Percentiles rank a stretch among this genome's conserved stretches.
Conservation (phyloP, 2,888 invertebrate species). For the Siphlonurus alternatus region DNA sequence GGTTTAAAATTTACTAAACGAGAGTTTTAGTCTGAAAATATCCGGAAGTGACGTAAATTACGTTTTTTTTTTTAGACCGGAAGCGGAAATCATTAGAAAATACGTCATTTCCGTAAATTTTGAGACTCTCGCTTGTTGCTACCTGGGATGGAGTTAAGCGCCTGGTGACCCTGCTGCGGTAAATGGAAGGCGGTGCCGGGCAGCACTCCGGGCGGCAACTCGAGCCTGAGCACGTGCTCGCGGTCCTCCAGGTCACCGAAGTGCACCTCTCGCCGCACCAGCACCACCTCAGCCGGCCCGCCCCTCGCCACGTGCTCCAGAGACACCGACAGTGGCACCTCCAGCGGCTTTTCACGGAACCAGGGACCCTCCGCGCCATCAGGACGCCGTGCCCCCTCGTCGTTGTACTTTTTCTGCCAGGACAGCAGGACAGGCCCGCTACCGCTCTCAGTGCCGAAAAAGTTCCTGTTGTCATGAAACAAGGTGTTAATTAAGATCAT, state of each 20-base stretch:
- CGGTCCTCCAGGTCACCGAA: background rate
- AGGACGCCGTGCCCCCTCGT: background rate
- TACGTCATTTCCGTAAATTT: conserved; percentile 5
- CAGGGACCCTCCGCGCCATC: background rate
- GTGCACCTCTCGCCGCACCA: background rate
- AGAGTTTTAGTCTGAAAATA: no score
- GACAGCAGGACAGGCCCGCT: background rate
- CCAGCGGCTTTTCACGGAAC: background rate
- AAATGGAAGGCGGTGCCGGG: conserved; percentile 55
- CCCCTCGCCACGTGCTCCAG: conserved; percentile 35
- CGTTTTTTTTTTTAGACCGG: no score
- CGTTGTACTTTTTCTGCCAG: background rate
- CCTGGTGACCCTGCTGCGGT: conserved; percentile 64
- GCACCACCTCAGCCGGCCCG: conserved; percentile 10
- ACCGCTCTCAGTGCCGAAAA: conserved; percentile 70
- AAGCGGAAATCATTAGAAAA: no score
- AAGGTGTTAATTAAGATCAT: background rate
- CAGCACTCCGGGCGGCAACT: conserved; percentile 56
- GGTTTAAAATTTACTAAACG: background rate
- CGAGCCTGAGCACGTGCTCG: conserved; percentile 53
- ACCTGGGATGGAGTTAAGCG: conserved; percentile 50
- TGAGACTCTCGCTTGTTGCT: no score
- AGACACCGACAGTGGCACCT: conserved; percentile 34
- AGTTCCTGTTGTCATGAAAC: conserved; percentile 33
- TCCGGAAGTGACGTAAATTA: no score